Evolutionary conservation across 1,140 invertebrate genomes (phyloP), one percentile per base, ranked within the genome.

Genomic region (Archegozetes longisetosus): DNA sequence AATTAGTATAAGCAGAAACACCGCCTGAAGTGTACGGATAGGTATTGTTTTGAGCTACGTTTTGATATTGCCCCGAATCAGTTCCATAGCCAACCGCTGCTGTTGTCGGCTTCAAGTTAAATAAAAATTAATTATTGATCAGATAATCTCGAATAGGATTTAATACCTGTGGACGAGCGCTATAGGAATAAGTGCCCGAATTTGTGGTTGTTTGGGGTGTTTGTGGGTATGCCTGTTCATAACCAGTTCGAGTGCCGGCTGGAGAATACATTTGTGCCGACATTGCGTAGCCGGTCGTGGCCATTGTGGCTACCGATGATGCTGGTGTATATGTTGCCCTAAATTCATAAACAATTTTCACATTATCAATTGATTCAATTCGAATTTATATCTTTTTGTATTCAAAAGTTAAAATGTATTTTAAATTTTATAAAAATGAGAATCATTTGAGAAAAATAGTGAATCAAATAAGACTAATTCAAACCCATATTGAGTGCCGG

Each of bases 121-220:
- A 54, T 22, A 25, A 20, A 24, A 6, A 49, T 29, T 40, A 40
- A 40, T 6, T 40, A 40, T 17, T 48, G 17, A 46, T 24, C 23
- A 25, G 54, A 2, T 12, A n/a, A 29, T 27, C 4, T 55, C 9
- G 17, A 49, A 22, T 22, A 9, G 25, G 17, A 12, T 52, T 12
- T 25, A 12, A 57, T n/a, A 62, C 64, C 61, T 62, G 61, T 50
- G 62, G 64, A 28, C 64, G n/a, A 27, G 61, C 51, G 13, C 57
- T 60, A 62, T 62, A 64, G n/a, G 53, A 54, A 56, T 64, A 64
- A n/a, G n/a, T n/a, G n/a, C n/a, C n/a, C n/a, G n/a, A n/a, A 55
- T 59, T 62, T 23, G 64, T 55, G 24, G 59, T 58, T n/a, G 63
- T 51, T 50, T 62, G 60, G 12, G 55, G 49, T 20, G 56, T 32